Base-by-base conservation (phyloP, 2,888 invertebrate species). In the Tortricodes alternella region DNA sequence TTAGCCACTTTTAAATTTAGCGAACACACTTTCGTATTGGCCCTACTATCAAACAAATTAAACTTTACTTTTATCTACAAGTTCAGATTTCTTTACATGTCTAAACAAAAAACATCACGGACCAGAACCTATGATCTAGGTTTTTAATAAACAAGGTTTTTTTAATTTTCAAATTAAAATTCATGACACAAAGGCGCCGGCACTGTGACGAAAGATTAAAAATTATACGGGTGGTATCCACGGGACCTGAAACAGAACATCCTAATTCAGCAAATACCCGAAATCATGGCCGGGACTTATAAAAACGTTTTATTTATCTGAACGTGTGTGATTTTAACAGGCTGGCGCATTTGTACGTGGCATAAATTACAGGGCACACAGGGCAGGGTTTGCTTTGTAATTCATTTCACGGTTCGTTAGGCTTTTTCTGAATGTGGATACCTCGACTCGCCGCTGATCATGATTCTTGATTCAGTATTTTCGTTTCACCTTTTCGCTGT, bases 351-450 rank as follows among this genome's bases (percentile, higher is more conserved):
- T 60, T 57, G 41, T 60, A 53, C 51, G 53, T 58, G 55, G 58
- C 55, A 55, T 62, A 62, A 60, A 62, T 60, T 62, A 62, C 60
- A 60, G 46, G 38, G 53, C 46, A 49, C 53, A 48, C 55, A n/a
- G n/a, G n/a, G n/a, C 38, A 48, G 44, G 55, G 55, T 55, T 53
- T 58, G 58, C 59, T 46, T 58, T 55, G 55, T 59, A 61, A 64
- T 63, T 61, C 59, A 62, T 64, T 63, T 58, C 59, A 62, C 50
- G 63, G 63, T 64, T 64, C 64, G 64, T 64, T 64, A 63, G 46
- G 41, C 56, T 56, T 61, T 58, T 53, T 48, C 41, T 46, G 53
- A 41, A 62, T 58, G 59, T 53, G 57, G 46, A 50, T 53, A 41
- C 50, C 24, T 35, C 53, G 46, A 18, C 48, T 48, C 34, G 44